These are phyloP conservation scores for Acrocephalus arundinaceus DNA, from an alignment of 2,113 vertebrate species.

Conservation along the genomic window DNA sequence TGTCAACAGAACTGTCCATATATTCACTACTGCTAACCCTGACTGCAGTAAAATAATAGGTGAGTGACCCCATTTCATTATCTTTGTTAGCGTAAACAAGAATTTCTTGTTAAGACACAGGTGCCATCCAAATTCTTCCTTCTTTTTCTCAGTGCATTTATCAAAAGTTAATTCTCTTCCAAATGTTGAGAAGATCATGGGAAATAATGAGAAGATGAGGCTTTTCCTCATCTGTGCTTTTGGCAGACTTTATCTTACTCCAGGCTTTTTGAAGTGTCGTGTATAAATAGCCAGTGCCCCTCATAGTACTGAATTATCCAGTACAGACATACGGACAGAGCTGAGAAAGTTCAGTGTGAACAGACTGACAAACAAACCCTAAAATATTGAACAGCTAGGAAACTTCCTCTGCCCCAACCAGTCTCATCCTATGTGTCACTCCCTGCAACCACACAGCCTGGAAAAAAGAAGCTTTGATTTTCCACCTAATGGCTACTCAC, in stretches of 20 bases:
- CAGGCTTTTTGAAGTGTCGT: neutral
- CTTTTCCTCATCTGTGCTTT: neutral
- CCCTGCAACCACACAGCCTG: fast-evolving
- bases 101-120: neutral
- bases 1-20: neutral
- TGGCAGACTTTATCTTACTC: neutral
- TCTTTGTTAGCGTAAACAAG: neutral
- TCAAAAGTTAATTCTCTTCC: neutral
- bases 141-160: neutral
- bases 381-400: neutral
- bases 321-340: neutral
- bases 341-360: neutral
- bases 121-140: neutral
- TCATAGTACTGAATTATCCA: neutral
- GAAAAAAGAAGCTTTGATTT: neutral
- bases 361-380: neutral
- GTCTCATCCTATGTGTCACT: neutral
- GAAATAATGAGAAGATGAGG: neutral
- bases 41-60: neutral
- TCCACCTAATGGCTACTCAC: neutral
- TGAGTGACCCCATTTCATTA: neutral
- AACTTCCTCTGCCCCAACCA: neutral
- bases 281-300: neutral
- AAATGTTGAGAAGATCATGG: neutral
- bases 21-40: neutral